phyloP scores from a whole-genome alignment of 2,797 vertebrate species.

The Pipistrellus kuhlii region DNA sequence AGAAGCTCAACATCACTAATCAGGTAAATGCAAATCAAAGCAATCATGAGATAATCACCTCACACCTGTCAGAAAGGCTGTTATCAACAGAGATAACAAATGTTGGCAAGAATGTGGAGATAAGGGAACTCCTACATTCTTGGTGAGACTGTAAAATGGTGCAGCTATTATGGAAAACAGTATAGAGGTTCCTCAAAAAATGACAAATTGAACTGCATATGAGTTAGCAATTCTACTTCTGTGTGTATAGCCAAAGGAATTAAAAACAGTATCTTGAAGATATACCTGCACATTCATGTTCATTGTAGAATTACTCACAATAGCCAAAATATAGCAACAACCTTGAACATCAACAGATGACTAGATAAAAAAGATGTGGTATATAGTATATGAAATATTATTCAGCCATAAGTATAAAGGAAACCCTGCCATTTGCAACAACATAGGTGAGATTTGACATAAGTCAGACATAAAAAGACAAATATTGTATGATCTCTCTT shows the following conservation, averaged over 20 bases:
- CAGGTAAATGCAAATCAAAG: neutral
- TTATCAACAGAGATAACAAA: neutral
- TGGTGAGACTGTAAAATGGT: neutral
- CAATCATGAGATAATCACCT: neutral
- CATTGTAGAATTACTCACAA: neutral
- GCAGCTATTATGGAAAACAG: neutral
- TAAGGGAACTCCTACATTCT: neutral
- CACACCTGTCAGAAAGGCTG: neutral
- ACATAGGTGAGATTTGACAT: neutral
- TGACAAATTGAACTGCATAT: neutral
- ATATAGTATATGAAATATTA: neutral
- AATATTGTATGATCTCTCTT: neutral
- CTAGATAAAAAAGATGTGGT: neutral
- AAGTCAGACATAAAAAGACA: neutral
- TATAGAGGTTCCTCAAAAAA: neutral
- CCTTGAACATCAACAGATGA: neutral
- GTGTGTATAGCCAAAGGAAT: neutral
- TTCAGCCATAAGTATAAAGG: neutral
- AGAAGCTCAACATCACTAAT: neutral
- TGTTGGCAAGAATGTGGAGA: neutral
- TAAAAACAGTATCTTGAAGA: neutral
- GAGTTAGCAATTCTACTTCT: neutral
- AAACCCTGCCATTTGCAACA: neutral
- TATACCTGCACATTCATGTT: neutral
- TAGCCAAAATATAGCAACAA: neutral